Evolutionary conservation across 2,797 vertebrate genomes (phyloP), one percentile per base, ranked within the genome.

Genomic region (Melanotaenia nigrans): DNA sequence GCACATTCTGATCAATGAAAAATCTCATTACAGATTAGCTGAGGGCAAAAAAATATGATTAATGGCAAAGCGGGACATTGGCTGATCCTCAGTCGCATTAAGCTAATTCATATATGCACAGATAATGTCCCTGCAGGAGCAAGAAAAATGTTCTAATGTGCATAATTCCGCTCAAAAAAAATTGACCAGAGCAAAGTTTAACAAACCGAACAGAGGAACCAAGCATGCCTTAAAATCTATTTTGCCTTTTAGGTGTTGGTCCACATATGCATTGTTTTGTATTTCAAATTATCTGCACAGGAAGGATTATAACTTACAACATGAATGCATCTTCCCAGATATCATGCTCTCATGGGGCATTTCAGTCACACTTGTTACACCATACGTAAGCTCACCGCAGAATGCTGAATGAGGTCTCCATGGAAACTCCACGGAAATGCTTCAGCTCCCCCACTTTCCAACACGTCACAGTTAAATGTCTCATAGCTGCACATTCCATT

Each of bases 11-110:
- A 83, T 70, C 81, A 77, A 87, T 72, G 61, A 28, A 71, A 90
- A 88, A 87, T 88, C 83, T 90, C 79, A 82, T 88, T 88, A 82
- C 38, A 87, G 84, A 86, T 86, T 81, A 85, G 79, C 87, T 81
- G 28, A 47, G 64, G 80, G 78, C 66, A 30, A 71, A 72, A 55
- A 70, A 85, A 78, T 73, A 66, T 81, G 82, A 89, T 87, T 86
- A 78, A 87, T 68, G 53, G 57, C 56, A 61, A 33, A 24, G 67
- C 40, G 7, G 78, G 68, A 79, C 70, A 83, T 85, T 77, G 66
- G 74, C 65, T 77, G 67, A 75, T 83, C 67, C 61, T 69, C 65
- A 33, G 62, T 77, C 68, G 61, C 64, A 81, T 68, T 77, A 74
- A 71, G 42, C 57, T 75, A 16, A 49, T 76, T 68, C 14, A 0